Evolutionary conservation across 2,797 vertebrate species (phyloP), one percentile per base, ranked within the genome.

Genomic region (Oryzias dopingdopingensis): DNA sequence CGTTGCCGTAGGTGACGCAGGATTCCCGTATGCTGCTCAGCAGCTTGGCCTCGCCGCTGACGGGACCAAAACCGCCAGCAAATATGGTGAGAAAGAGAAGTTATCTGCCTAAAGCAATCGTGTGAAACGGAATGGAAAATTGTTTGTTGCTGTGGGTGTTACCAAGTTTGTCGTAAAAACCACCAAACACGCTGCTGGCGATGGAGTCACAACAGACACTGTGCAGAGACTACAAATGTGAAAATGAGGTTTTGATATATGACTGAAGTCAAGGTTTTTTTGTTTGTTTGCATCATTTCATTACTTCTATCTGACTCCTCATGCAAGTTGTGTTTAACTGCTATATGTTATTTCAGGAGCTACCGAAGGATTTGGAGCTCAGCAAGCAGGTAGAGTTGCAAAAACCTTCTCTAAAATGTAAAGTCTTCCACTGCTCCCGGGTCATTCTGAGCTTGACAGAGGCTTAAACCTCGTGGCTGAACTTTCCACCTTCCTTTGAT

Each of bases 21-120:
- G 86, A 4, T 91, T 88, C 74, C 86, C 88, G 0, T 91, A 89
- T 23, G 65, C 62, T 7, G 57, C 88, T 23, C 91, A 92, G 69
- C 83, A 85, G 14, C 83, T 90, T 43, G 65, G 64, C 52, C 77
- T 90, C 14, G 77, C 63, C 0, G 85, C 83, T 13, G 88, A 91
- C 45, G 84, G 76, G 0, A 56, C 72, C 24, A 91, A 92, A 86
- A 54, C 82, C 4, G 41, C 82, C 46, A 81, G 53, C 74, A 90
- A 90, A 80, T 90, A 88, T 58, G 91, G 91, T 93, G 52, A 82
- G 88, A 80, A 52, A 49, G n/a, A 23, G 32, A 37, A 37, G 32
- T 37, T 37, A 37, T 2, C 40, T 15, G 43, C 2, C 17, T 45
- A 53, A 52, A 56, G 4, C 17, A 10, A 4, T 58, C n/a, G 46